These are phyloP conservation scores for Diacarnus erythraeanus DNA, from an alignment of 37 sponge, comb jelly and placozoan species.

Conservation along the genomic window DNA sequence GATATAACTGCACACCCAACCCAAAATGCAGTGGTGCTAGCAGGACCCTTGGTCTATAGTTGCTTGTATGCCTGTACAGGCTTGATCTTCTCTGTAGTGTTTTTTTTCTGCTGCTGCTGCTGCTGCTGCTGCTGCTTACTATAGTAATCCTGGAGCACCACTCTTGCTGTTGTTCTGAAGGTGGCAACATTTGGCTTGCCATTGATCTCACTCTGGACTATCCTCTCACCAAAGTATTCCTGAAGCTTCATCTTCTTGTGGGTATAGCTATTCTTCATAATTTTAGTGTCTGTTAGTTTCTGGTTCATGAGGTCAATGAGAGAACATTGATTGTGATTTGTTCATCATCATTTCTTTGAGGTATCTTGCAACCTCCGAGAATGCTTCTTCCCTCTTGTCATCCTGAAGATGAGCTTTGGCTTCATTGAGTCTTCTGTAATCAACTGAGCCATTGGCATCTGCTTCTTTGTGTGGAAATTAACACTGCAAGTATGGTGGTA, in stretches of 20 bases:
- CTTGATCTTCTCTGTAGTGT: no score
- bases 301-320: slow-evolving; percentile 28
- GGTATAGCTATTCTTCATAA: slow-evolving; percentile 14
- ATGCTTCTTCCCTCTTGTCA: slow-evolving; percentile 34
- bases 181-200: slow-evolving; percentile 45
- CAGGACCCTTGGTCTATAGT: slow-evolving; percentile 36
- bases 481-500: slow-evolving; percentile 42
- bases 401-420: slow-evolving; percentile 36
- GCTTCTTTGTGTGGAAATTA: slow-evolving; percentile 44
- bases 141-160: slow-evolving; percentile 43
- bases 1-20: slow-evolving; percentile 39
- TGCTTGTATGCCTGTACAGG: no score
- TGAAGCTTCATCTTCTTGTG: slow-evolving; percentile 29
- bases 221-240: slow-evolving; percentile 43
- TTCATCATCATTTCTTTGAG: slow-evolving; percentile 51
- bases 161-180: slow-evolving; percentile 30
- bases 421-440: slow-evolving; percentile 9
- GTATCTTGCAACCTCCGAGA: slow-evolving; percentile 44
- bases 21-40: slow-evolving; percentile 43
- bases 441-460: slow-evolving; percentile 39
- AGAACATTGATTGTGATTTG: slow-evolving; percentile 45
- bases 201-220: slow-evolving; percentile 46
- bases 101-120: slow-evolving; percentile 10
- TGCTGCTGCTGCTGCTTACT: slow-evolving; percentile 6
- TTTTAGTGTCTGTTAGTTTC: slow-evolving; percentile 19